Evolutionary conservation across 30 jellyfish, hydroid and myxozoan species (phyloP).

Genomic region (Haliclystus octoradiatus): DNA sequence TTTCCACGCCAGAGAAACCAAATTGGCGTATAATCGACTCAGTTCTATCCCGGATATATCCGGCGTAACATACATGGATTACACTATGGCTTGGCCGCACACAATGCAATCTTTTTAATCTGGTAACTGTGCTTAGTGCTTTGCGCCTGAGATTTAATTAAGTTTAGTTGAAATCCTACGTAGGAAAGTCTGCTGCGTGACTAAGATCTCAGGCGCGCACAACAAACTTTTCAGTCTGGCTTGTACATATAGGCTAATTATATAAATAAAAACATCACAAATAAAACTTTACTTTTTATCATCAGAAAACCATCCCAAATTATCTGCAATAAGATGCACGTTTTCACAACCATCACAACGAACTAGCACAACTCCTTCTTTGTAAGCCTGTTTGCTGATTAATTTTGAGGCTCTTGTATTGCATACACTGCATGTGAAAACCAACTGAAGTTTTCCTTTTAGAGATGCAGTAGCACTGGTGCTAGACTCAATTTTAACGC

Average conservation of each 20-base stretch:
- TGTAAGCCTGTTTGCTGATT: slow-evolving; percentile 72
- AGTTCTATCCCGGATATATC: too few relatives aligned
- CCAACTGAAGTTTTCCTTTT: slow-evolving; percentile 46
- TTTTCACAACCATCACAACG: slow-evolving; percentile 75
- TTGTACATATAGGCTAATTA: not conserved
- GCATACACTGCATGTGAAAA: slow-evolving; percentile 84
- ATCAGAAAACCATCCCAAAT: slow-evolving; percentile 94
- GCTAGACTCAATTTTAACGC: not conserved
- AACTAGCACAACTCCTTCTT: slow-evolving; percentile 64
- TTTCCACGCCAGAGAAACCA: too few relatives aligned
- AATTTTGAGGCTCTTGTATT: slow-evolving; percentile 57
- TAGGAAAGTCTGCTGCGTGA: too few relatives aligned
- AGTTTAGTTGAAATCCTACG: too few relatives aligned
- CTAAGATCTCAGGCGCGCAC: too few relatives aligned
- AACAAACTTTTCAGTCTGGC: too few relatives aligned
- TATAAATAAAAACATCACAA: slow-evolving; percentile 2
- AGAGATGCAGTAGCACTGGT: slow-evolving; percentile 41
- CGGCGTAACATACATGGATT: too few relatives aligned
- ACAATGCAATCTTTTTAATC: too few relatives aligned
- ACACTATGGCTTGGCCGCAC: too few relatives aligned
- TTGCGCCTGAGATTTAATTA: too few relatives aligned
- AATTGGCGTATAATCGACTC: too few relatives aligned
- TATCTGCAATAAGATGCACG: slow-evolving; percentile 86
- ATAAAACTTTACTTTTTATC: slow-evolving; percentile 40
- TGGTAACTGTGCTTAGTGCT: too few relatives aligned